Evolutionary conservation across 1,140 invertebrate species (phyloP).

Genomic region (Drosophila willistoni): DNA sequence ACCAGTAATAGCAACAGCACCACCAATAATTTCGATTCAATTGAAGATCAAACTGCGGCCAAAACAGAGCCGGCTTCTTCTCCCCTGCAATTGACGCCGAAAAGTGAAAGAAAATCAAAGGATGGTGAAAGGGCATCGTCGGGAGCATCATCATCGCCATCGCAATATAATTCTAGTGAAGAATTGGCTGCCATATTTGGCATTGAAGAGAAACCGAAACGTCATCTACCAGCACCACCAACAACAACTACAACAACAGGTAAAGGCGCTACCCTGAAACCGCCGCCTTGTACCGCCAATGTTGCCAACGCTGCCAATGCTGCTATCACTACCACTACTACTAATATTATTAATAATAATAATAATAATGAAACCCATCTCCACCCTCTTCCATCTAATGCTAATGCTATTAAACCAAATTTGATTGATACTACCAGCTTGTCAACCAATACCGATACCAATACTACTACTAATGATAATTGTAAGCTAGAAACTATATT

Average conservation of each 20-base stretch:
- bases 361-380: slow-evolving; percentile 32
- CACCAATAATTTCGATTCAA: slow-evolving; percentile 42
- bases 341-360: no score
- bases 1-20: slow-evolving; percentile 50
- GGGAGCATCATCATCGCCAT: slow-evolving; percentile 70
- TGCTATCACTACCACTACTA: slow-evolving; percentile 59
- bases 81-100: slow-evolving; percentile 67
- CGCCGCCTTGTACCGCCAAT: slow-evolving; percentile 27
- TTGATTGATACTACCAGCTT: slow-evolving; percentile 65
- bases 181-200: slow-evolving; percentile 86
- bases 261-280: slow-evolving; percentile 56
- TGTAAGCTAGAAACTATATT: slow-evolving; percentile 78
- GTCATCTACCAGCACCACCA: slow-evolving; percentile 25
- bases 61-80: slow-evolving; percentile 55
- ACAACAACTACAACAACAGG: slow-evolving; percentile 55
- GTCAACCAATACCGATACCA: slow-evolving; percentile 30
- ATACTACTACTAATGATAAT: slow-evolving; percentile 70
- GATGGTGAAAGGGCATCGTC: slow-evolving; percentile 45
- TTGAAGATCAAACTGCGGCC: slow-evolving; percentile 38
- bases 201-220: slow-evolving; percentile 69
- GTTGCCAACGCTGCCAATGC: slow-evolving; percentile 30
- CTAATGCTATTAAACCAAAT: slow-evolving; percentile 67
- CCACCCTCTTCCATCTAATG: slow-evolving; percentile 41
- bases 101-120: background rate
- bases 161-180: slow-evolving; percentile 86